Conservation (phyloP, 2,888 invertebrate species). For the Herminia tarsipennalis region DNA sequence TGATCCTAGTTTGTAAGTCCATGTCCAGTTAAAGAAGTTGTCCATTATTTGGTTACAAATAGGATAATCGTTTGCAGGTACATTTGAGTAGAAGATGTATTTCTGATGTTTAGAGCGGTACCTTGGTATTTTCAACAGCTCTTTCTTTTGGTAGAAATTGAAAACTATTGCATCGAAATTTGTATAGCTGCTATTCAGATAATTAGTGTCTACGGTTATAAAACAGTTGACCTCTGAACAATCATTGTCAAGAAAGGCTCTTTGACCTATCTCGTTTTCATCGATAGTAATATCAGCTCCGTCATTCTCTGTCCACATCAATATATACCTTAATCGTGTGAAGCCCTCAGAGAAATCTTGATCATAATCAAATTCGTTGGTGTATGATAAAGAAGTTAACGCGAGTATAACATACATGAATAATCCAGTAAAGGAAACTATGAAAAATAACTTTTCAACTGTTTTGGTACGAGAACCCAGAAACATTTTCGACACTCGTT, state of each 20-base stretch:
- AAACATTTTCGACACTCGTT: slow-evolving; percentile 52
- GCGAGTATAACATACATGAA: slow-evolving; percentile 63
- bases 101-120: slow-evolving; percentile 61
- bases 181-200: slow-evolving; percentile 49
- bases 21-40: slow-evolving; percentile 77
- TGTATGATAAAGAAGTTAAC: slow-evolving; percentile 70
- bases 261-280: slow-evolving; percentile 48
- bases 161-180: slow-evolving; percentile 71
- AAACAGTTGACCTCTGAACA: slow-evolving; percentile 67
- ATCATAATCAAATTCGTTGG: too few species aligned
- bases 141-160: slow-evolving; percentile 51
- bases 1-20: slow-evolving; percentile 73
- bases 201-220: slow-evolving; percentile 58
- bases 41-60: slow-evolving; percentile 61
- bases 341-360: slow-evolving; percentile 20
- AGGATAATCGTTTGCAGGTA: slow-evolving; percentile 56
- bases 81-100: slow-evolving; percentile 66
- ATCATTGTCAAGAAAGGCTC: slow-evolving; percentile 52
- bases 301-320: slow-evolving; percentile 68
- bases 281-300: slow-evolving; percentile 12
- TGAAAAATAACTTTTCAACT: slow-evolving; percentile 69
- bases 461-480: slow-evolving; percentile 56
- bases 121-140: slow-evolving; percentile 45
- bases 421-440: slow-evolving; percentile 65
- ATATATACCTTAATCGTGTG: slow-evolving; percentile 66